Evolutionary conservation across 2,113 vertebrate genomes (phyloP), one percentile per base, ranked within the genome.

Genomic region (Rattus rattus): DNA sequence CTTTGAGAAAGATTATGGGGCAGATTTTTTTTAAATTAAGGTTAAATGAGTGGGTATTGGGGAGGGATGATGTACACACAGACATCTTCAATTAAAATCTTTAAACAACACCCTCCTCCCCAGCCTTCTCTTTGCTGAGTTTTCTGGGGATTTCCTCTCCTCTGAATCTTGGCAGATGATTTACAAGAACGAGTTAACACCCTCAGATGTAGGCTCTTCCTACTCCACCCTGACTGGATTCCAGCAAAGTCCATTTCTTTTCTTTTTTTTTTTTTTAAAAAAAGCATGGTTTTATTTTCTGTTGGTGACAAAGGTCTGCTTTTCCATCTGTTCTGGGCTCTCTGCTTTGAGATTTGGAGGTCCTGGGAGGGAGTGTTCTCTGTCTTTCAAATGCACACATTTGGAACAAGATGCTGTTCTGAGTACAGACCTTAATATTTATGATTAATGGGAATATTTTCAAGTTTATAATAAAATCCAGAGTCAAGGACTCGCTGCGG

Each of bases 111-210:
- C 33, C 8, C 14, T 12, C 10, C 26, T 7, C 16, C n/a, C 70
- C 4, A 70, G 19, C 1, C 43, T 77, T 81, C 39, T 24, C 54
- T 96, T 69, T 76, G 69, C 52, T 95, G 65, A 88, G 22, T 88
- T 97, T 81, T 87, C 24, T 94, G 79, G 97, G 96, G 96, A 98
- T 97, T 98, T 98, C 97, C 96, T 85, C 81, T 98, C 63, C 59
- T 97, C 43, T 94, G 63, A 84, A 54, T 94, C 36, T 95, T 97
- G 97, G 96, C 97, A 93, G 70, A 92, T 89, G 73, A 61, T 63
- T 91, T 89, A 70, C 26, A 91, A 90, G 96, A 96, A 92, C 92
- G 97, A 94, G 97, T 59, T 95, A 97, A 97, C 92, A 96, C 59
- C 56, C 94, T 97, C 69, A 77, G 75, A 96, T 91, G 88, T 93